These are phyloP conservation scores for Nyctibius grandis DNA, from an alignment of 2,797 vertebrate species.

Conservation along the genomic window DNA sequence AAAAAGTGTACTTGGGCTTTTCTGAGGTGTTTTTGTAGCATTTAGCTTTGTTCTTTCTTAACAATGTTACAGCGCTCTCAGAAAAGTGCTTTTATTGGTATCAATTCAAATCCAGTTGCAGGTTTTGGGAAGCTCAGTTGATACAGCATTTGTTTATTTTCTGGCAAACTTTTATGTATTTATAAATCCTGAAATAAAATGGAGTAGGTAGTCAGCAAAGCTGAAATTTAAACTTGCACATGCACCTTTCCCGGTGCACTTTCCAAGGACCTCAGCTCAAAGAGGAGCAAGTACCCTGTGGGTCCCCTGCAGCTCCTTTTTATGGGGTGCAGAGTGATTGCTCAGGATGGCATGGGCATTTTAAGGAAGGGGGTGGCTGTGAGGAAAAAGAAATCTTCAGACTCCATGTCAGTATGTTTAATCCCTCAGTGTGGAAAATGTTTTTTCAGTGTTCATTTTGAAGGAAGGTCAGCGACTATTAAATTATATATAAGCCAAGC, in stretches of 20 bases:
- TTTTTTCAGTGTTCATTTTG: background rate
- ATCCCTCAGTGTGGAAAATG: background rate
- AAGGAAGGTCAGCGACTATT: background rate
- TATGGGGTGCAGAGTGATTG: background rate
- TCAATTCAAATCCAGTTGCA: background rate
- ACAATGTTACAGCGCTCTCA: background rate
- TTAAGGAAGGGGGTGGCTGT: background rate
- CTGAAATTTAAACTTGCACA: fast-evolving
- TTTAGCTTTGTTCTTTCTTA: background rate
- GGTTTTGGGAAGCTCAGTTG: background rate
- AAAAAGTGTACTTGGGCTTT: background rate
- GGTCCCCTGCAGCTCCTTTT: background rate
- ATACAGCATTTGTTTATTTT: background rate
- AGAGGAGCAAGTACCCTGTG: background rate
- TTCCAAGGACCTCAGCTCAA: background rate
- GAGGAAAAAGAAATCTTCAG: background rate
- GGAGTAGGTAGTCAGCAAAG: background rate
- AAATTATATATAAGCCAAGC: background rate
- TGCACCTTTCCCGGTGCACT: background rate
- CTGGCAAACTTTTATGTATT: background rate
- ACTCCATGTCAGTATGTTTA: background rate
- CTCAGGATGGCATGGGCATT: background rate
- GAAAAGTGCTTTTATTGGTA: background rate
- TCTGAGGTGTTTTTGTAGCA: background rate
- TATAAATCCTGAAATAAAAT: background rate